These are phyloP conservation scores for Picus viridis DNA, from an alignment of 2,797 vertebrate genomes.

Conservation along the genomic window DNA sequence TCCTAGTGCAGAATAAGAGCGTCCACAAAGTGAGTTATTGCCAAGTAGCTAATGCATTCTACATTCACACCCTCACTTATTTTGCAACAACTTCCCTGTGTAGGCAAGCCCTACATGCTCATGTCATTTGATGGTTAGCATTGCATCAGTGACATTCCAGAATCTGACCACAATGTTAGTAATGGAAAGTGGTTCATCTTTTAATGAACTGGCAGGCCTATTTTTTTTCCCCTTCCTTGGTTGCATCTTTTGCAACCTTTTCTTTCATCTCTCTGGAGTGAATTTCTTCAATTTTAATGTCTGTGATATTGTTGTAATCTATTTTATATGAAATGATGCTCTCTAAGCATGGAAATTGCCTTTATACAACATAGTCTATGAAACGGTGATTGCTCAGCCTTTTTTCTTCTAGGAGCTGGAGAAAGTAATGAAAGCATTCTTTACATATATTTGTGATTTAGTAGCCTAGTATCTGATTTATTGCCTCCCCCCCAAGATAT, in stretches of 20 bases:
- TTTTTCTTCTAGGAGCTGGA: conserved; percentile 25
- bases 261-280: conserved; percentile 48
- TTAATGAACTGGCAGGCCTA: conserved; percentile 44
- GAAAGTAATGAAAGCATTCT: background rate
- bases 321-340: background rate
- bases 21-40: conserved; percentile 5
- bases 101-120: conserved; percentile 65
- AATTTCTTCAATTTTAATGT: conserved; percentile 28
- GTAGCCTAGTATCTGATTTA: background rate
- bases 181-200: conserved; percentile 73
- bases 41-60: conserved; percentile 54
- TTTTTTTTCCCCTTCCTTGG: background rate
- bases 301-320: conserved; percentile 26
- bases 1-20: conserved; percentile 20
- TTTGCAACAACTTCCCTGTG: conserved; percentile 72
- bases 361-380: background rate
- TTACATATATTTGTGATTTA: conserved; percentile 14
- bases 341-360: background rate
- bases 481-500: background rate
- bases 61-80: conserved; percentile 59
- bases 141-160: conserved; percentile 73
- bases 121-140: conserved; percentile 72
- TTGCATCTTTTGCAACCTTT: conserved; percentile 61
- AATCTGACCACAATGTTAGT: conserved; percentile 70
- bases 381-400: background rate